A percentile compares a stretch with the other conserved stretches of the same genome.
phyloP scores from a whole-genome alignment of 2,113 vertebrate genomes.

The Hydropotes inermis region DNA sequence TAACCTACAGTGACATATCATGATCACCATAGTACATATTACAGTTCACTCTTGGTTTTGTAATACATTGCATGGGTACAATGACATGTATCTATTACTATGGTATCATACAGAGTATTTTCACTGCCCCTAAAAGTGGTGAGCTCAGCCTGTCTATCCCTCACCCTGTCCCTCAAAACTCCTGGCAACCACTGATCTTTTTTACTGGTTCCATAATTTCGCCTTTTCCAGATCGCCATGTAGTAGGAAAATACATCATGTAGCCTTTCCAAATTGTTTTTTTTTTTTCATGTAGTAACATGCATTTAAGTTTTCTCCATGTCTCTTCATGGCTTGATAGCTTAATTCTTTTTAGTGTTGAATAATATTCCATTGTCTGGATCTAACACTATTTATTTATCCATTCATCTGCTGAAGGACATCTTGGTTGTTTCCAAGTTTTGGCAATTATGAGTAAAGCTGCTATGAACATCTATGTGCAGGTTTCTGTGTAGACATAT shows the following conservation, averaged over 20 bases:
- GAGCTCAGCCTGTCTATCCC: neutral
- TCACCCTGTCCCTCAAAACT: neutral
- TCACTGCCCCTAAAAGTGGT: neutral
- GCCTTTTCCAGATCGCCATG: neutral
- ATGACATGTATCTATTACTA: neutral
- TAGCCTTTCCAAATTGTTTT: neutral
- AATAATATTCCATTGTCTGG: neutral
- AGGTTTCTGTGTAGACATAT: neutral
- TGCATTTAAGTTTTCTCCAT: neutral
- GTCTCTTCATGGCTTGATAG: neutral
- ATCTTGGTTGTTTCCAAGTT: neutral
- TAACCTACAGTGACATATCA: fast-evolving
- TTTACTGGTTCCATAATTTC: neutral
- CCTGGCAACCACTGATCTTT: neutral
- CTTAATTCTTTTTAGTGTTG: neutral
- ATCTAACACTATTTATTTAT: no score
- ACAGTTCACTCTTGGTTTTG: neutral
- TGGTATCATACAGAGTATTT: neutral
- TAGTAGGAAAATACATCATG: neutral
- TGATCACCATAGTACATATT: neutral
- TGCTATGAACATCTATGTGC: neutral
- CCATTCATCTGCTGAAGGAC: no score
- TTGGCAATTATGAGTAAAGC: neutral
- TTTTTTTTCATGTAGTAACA: neutral
- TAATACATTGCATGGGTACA: neutral